Base-by-base conservation (phyloP, 2,888 invertebrate species). In the Boloria selene region DNA sequence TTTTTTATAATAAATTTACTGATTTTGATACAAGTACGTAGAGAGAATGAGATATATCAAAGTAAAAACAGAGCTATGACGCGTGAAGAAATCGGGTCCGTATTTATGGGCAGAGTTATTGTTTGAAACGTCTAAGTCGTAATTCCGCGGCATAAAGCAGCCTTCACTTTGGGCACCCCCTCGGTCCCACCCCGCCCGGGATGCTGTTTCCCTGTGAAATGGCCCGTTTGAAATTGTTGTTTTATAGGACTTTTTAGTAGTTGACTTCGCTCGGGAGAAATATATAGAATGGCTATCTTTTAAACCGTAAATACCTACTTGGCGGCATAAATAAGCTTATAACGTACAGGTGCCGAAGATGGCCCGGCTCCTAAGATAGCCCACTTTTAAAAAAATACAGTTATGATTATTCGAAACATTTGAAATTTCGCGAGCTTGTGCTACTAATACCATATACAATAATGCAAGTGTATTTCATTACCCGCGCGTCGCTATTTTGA, bases 101-200 rank as follows among this genome's bases (percentile, higher is more conserved):
- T 88, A 91, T 92, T 92, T 92, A 92, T 89, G 86, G 85, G 79
- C 79, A 80, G 82, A 88, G 90, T 92, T 92, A 92, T 92, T 92
- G 92, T 92, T 92, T 92, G 92, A 92, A 92, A 92, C 91, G 92
- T 92, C 92, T 90, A 90, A 90, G 92, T 92, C 92, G 91, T 92
- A 90, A 92, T 90, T 90, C 90, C 84, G 84, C 81, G 82, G 82
- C 89, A 91, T 92, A 90, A 92, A 92, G 80, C 77, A 86, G 87
- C 86, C 87, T 88, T 88, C 88, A 87, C 88, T 87, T 86, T 83
- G 82, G 86, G 79, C 85, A 81, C 79, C 80, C 76, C 68, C 73
- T 70, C 73, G 71, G 68, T 72, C 79, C 76, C 77, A 74, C 75
- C 78, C 79, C 80, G 78, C 77, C 79, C 76, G 83, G 88, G 89